A percentile compares a stretch with the other conserved stretches of the same genome.
These are phyloP conservation scores for Acanthiza pusilla DNA, from an alignment of 2,797 vertebrate species.

Conservation along the genomic window DNA sequence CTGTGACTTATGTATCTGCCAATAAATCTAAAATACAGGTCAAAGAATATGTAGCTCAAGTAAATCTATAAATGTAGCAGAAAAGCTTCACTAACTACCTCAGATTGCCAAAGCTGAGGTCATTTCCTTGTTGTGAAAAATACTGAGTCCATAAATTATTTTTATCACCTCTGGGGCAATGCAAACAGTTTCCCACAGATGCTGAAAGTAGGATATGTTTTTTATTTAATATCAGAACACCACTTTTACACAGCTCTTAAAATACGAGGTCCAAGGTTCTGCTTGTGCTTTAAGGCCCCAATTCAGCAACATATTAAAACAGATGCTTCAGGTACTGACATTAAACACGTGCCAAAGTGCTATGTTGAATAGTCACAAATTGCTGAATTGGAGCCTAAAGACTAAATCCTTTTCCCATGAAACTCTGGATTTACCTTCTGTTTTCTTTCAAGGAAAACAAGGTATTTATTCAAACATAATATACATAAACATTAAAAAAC, in stretches of 20 bases:
- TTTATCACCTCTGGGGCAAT: constrained; percentile 72
- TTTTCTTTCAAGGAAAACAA: background rate
- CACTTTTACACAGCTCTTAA: constrained; percentile 55
- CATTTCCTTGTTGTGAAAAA: constrained; percentile 76
- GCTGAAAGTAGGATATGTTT: constrained; percentile 57
- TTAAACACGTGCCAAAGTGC: constrained; percentile 41
- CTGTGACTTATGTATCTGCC: constrained; percentile 76
- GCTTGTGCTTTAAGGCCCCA: constrained; percentile 25
- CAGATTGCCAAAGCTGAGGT: constrained; percentile 73
- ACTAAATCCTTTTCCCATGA: background rate
- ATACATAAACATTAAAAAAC: background rate
- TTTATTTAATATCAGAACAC: constrained; percentile 63
- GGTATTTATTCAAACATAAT: background rate
- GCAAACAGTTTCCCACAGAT: constrained; percentile 74
- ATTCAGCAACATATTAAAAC: constrained; percentile 49
- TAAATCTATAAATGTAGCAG: constrained; percentile 76
- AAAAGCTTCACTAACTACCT: constrained; percentile 73
- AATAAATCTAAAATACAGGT: constrained; percentile 78
- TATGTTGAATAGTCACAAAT: constrained; percentile 13
- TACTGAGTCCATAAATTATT: constrained; percentile 73
- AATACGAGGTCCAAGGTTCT: constrained; percentile 19
- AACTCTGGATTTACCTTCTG: background rate
- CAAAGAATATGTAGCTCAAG: constrained; percentile 74
- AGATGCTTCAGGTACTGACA: constrained; percentile 34
- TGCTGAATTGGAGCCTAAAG: constrained; percentile 5